These are phyloP conservation scores for Oryzias javanicus DNA, from an alignment of 2,113 vertebrate genomes.

Conservation along the genomic window DNA sequence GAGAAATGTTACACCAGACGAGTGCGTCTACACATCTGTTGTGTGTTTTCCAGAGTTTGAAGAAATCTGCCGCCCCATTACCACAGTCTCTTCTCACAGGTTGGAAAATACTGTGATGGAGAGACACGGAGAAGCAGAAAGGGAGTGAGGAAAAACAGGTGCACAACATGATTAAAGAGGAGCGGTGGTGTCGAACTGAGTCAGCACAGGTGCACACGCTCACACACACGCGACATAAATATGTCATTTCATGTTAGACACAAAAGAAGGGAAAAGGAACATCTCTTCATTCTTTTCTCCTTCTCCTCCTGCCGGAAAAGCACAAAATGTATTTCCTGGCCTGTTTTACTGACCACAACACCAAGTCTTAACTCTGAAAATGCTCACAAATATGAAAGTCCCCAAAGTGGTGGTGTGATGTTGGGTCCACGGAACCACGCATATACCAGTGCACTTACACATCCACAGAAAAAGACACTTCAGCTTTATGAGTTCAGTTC, in stretches of 20 bases:
- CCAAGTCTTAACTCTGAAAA: too few species aligned
- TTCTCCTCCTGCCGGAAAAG: constrained; percentile 1
- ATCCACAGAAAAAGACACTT: neutral
- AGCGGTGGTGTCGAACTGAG: constrained; percentile 13
- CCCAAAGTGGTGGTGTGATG: too few species aligned
- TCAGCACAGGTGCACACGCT: constrained; percentile 22
- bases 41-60: too few species aligned
- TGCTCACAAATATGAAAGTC: too few species aligned
- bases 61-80: too few species aligned
- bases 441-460: too few species aligned
- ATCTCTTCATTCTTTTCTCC: neutral
- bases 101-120: neutral
- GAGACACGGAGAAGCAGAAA: neutral
- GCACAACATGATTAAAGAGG: constrained; percentile 15
- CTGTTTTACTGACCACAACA: too few species aligned
- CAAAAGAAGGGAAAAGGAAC: constrained; percentile 23
- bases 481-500: constrained; percentile 11
- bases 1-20: too few species aligned
- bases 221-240: constrained; percentile 46
- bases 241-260: constrained; percentile 55
- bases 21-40: too few species aligned
- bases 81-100: neutral
- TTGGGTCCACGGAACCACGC: too few species aligned
- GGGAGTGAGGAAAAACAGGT: constrained; percentile 11
- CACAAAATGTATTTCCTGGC: neutral